phyloP scores from a whole-genome alignment of 2,113 vertebrate genomes.

The Notothenia coriiceps region DNA sequence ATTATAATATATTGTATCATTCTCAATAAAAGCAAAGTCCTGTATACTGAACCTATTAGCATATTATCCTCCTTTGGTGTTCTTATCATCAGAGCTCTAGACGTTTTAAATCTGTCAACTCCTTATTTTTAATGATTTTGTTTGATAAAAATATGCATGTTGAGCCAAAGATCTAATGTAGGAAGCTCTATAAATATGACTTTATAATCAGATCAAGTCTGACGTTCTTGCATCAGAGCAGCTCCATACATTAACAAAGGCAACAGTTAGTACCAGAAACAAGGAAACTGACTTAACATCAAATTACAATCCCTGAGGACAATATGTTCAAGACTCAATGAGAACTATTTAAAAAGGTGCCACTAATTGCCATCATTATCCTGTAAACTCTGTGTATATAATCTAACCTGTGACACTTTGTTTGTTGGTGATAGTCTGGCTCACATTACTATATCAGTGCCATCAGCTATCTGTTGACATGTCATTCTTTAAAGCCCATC shows the following conservation, averaged over 20 bases:
- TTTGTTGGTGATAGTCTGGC: background rate
- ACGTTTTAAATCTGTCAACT: background rate
- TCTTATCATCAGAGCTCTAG: background rate
- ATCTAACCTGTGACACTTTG: background rate
- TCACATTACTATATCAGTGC: background rate
- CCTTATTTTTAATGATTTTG: background rate
- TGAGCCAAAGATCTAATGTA: background rate
- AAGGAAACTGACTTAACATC: no score
- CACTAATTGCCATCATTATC: background rate
- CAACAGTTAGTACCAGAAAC: no score
- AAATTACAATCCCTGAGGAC: no score
- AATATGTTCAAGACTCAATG: background rate
- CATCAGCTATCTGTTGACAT: background rate
- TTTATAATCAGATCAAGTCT: no score
- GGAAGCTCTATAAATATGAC: background rate
- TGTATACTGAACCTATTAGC: no score
- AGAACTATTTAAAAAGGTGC: background rate
- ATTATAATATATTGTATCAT: background rate
- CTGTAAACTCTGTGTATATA: background rate
- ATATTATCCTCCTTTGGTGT: background rate
- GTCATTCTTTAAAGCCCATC: background rate
- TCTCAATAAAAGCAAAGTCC: background rate
- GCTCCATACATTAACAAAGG: no score
- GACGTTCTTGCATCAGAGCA: no score
- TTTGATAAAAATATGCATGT: no score